phyloP scores from a whole-genome alignment of 2,113 vertebrate species.

The Ursus arctos region DNA sequence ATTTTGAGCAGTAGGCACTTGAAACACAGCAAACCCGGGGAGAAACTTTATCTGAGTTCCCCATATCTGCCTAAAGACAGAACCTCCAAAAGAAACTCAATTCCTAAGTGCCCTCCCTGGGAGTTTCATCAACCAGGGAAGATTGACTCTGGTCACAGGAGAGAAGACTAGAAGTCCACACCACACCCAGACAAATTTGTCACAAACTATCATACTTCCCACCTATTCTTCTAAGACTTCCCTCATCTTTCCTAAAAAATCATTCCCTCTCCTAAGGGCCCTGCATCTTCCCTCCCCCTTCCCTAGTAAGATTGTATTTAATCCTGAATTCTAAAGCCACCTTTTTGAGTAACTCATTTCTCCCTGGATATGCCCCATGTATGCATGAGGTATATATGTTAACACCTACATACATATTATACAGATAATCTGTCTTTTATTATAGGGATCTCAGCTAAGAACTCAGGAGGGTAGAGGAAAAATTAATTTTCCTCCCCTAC shows the following conservation, averaged over 20 bases:
- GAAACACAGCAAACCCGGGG: not conserved
- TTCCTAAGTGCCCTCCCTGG: not conserved
- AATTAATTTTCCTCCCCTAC: not conserved
- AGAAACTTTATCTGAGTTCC: not conserved
- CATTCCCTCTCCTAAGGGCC: not conserved
- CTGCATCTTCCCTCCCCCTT: not conserved
- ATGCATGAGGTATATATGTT: not conserved
- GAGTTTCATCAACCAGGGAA: not conserved
- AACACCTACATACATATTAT: not conserved
- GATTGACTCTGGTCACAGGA: not conserved
- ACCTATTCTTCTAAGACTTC: not conserved
- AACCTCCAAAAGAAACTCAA: not conserved
- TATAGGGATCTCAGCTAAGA: not conserved
- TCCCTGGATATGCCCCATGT: not conserved
- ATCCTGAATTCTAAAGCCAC: not conserved
- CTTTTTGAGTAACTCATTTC: not conserved
- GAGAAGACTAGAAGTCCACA: not conserved
- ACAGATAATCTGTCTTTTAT: not conserved
- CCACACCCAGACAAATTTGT: not conserved
- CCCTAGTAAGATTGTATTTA: not conserved
- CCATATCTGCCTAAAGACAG: not conserved
- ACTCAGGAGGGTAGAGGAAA: not conserved
- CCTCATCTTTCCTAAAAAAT: not conserved
- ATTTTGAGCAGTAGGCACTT: not conserved
- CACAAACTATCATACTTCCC: not conserved